Evolutionary conservation across 1,140 invertebrate species (phyloP), one percentile per base, ranked within the genome.

Genomic region (Drosophila sp.): DNA sequence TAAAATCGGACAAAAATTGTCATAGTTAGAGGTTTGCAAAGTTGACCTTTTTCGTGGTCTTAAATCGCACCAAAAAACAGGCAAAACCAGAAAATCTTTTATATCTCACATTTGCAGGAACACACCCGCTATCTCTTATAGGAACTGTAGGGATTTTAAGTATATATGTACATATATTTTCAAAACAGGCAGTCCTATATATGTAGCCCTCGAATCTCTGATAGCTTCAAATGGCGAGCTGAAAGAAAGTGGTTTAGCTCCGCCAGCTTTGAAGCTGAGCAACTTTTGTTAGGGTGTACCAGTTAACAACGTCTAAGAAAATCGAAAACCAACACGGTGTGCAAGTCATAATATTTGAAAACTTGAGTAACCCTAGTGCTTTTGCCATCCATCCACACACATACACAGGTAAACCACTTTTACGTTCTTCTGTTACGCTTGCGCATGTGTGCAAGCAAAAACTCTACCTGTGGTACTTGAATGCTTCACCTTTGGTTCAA

Each of bases 351-450:
- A 10, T 64, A 72, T 76, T 76, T 76, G 29, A 32, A 23, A 11
- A 33, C 55, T 44, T 67, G 73, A 44, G 72, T 60, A 63, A 76
- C 73, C 73, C 73, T 76, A 76, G 35, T 74, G 67, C 58, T 70
- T 70, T 63, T 47, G 66, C 50, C 66, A 66, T 50, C 68, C 73
- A 58, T 62, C 66, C 73, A 58, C 62, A 74, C 69, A 76, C 38
- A 58, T 61, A 74, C 73, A 58, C 57, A 74, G 69, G 70, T 44
- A 41, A 70, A 44, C 44, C 35, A 60, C 76, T 74, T 76, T 76
- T 73, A 70, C 73, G 73, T 76, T 76, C 73, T 76, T 76, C 76
- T 66, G 73, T 54, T 63, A 4, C 54, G 47, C 41, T 40, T 75
- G 72, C 66, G 73, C 73, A 76, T 76, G 73, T 76, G 73, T 76